These are phyloP conservation scores for Tipula unca DNA, from an alignment of 2,888 invertebrate genomes.

Conservation along the genomic window DNA sequence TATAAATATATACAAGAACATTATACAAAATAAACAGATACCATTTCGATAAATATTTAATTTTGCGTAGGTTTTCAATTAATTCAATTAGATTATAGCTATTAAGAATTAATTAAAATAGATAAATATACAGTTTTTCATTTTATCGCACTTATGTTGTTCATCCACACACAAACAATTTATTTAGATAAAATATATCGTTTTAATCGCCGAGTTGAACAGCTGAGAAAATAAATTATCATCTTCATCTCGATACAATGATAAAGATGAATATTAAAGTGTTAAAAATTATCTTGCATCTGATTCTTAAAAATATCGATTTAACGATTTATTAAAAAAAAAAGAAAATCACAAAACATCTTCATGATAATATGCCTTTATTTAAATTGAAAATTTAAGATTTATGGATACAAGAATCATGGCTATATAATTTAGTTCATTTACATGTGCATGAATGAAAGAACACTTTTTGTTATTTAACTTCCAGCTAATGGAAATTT, in stretches of 20 bases:
- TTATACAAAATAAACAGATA: not conserved
- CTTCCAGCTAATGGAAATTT: not conserved
- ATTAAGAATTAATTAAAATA: not conserved
- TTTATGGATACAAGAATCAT: not conserved
- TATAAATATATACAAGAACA: not conserved
- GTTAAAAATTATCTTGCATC: not conserved
- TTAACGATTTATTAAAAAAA: not conserved
- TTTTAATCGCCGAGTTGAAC: not conserved
- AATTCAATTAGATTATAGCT: not conserved
- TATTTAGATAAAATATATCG: not conserved
- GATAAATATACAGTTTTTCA: not conserved
- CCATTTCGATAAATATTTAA: not conserved
- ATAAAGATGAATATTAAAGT: not conserved
- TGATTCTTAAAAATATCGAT: not conserved
- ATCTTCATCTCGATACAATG: not conserved
- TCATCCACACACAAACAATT: not conserved
- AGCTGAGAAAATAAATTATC: not conserved
- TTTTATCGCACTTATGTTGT: not conserved
- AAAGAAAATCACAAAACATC: not conserved
- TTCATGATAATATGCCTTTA: not conserved
- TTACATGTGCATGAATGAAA: not conserved
- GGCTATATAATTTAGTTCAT: not conserved
- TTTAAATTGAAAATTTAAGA: not conserved
- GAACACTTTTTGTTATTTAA: not conserved
- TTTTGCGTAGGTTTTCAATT: not conserved